Conservation (phyloP, 2,888 invertebrate genomes). For the Lithophane semibrunnea region DNA sequence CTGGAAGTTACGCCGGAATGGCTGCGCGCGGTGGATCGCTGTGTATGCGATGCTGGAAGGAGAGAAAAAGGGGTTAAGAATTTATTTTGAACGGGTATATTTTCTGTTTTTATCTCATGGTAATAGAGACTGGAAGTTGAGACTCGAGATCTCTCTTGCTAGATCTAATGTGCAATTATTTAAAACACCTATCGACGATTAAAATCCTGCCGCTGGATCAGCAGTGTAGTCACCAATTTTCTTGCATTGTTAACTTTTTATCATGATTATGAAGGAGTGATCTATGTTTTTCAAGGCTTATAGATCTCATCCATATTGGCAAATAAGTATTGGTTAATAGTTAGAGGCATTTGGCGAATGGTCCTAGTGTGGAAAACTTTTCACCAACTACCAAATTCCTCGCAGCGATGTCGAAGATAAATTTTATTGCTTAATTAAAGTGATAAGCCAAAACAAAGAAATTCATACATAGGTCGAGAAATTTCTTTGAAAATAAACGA, state of each 20-base stretch:
- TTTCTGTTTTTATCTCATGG: background rate
- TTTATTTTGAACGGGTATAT: too few relatives aligned
- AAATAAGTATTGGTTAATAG: too few relatives aligned
- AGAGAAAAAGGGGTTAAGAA: background rate
- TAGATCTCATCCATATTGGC: too few relatives aligned
- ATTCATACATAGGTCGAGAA: conserved; percentile 16
- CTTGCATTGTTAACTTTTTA: too few relatives aligned
- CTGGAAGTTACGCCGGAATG: conserved; percentile 93
- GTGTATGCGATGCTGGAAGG: conserved; percentile 94
- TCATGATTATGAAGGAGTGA: too few relatives aligned
- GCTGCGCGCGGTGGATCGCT: conserved; percentile 95
- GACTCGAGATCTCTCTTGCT: background rate
- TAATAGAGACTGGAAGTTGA: background rate
- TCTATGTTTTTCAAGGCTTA: too few relatives aligned
- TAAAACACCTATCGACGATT: too few relatives aligned
- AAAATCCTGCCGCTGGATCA: too few relatives aligned
- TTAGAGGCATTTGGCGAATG: too few relatives aligned
- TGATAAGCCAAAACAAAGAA: conserved; percentile 44
- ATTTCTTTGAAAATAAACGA: conserved; percentile 37
- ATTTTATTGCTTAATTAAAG: background rate
- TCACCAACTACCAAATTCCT: background rate
- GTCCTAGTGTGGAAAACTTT: too few relatives aligned
- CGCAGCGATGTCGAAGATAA: conserved; percentile 5
- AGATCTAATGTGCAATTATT: too few relatives aligned
- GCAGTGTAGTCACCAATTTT: too few relatives aligned